These are phyloP conservation scores for Fabriciana adippe DNA, from an alignment of 2,888 invertebrate genomes.

Conservation along the genomic window DNA sequence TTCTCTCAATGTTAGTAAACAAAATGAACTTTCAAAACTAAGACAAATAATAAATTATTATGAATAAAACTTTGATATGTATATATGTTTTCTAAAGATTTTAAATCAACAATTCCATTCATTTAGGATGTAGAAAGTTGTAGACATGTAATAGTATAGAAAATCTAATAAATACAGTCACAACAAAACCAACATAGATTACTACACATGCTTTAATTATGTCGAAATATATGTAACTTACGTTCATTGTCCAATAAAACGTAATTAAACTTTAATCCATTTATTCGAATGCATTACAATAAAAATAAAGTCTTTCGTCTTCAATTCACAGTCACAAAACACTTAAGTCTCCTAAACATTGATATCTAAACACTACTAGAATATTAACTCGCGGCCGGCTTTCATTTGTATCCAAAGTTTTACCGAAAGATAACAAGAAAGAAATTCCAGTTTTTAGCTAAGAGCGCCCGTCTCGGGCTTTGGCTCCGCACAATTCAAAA, in stretches of 20 bases:
- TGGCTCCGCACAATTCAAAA: slow-evolving; percentile 66
- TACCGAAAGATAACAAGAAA: slow-evolving; percentile 42
- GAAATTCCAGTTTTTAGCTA: slow-evolving; percentile 60
- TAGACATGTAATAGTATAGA: slow-evolving; percentile 4
- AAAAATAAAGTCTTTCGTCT: slow-evolving; percentile 21
- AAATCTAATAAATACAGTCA: slow-evolving; percentile 24
- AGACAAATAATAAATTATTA: neutral
- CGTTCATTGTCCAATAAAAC: slow-evolving; percentile 42
- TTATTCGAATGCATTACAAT: neutral
- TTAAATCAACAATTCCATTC: neutral
- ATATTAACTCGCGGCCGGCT: slow-evolving; percentile 32
- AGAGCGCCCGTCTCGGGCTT: slow-evolving; percentile 49
- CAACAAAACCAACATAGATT: slow-evolving; percentile 33
- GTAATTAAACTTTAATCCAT: neutral
- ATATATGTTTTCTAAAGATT: neutral
- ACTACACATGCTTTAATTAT: slow-evolving; percentile 33
- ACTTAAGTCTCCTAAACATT: slow-evolving; percentile 25
- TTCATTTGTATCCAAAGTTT: slow-evolving; percentile 34
- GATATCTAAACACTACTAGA: slow-evolving; percentile 27
- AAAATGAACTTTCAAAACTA: slow-evolving; percentile 4
- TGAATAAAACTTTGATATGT: neutral
- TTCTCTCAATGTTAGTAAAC: slow-evolving; percentile 13
- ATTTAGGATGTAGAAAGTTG: neutral
- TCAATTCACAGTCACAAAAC: slow-evolving; percentile 30
- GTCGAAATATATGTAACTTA: slow-evolving; percentile 37